Conservation (phyloP, 2,888 invertebrate genomes). For the Palloptera scutellata region DNA sequence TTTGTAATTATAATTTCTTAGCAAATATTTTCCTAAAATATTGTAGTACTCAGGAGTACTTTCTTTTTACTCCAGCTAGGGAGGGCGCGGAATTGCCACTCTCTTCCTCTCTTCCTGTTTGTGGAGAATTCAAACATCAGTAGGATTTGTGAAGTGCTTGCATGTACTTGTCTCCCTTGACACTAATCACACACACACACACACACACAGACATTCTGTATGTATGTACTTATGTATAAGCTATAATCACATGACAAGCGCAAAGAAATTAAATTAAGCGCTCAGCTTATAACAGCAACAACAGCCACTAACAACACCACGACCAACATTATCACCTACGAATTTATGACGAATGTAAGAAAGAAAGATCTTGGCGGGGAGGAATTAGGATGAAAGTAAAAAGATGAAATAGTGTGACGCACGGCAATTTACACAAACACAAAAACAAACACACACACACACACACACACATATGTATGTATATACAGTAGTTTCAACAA, state of each 20-base stretch:
- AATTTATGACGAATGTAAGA: too few relatives aligned
- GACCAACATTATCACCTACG: background rate
- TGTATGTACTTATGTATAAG: background rate
- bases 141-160: too few relatives aligned
- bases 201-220: background rate
- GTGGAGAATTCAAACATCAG: too few relatives aligned
- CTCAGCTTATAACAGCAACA: slow-evolving; percentile 33
- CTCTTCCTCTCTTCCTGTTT: background rate
- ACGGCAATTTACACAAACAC: too few relatives aligned
- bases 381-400: background rate
- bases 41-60: too few relatives aligned
- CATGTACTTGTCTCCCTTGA: slow-evolving; percentile 15
- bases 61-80: background rate
- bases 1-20: slow-evolving; percentile 46
- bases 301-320: background rate
- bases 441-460: too few relatives aligned
- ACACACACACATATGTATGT: too few relatives aligned
- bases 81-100: background rate
- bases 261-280: slow-evolving; percentile 48
- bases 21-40: slow-evolving; percentile 37
- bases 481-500: too few relatives aligned
- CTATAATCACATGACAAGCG: slow-evolving; percentile 42
- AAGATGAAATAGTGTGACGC: too few relatives aligned
- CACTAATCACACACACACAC: slow-evolving; percentile 4
- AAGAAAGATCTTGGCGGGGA: background rate